Conservation (phyloP, 1,140 invertebrate genomes). For the Palaemon carinicauda region DNA sequence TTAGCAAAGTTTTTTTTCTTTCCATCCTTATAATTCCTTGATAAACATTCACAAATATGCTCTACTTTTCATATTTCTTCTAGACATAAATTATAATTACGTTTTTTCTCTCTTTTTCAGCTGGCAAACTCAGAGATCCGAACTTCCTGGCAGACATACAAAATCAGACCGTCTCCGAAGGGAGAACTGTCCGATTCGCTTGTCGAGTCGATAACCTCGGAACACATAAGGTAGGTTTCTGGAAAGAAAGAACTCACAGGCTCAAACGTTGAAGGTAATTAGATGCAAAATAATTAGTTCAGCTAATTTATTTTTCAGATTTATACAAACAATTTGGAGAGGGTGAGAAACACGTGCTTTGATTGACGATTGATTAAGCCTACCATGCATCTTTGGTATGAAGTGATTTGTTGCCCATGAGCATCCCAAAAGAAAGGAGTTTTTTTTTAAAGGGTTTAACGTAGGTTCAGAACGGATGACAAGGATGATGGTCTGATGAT, state of each 20-base stretch:
- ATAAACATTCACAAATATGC: background rate
- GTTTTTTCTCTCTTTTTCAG: slow-evolving; percentile 26
- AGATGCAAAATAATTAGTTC: background rate
- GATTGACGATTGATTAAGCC: no score
- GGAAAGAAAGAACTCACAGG: no score
- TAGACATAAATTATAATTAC: background rate
- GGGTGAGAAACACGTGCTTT: no score
- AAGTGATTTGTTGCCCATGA: no score
- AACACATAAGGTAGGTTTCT: slow-evolving; percentile 55
- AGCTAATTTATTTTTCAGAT: background rate
- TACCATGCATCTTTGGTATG: no score
- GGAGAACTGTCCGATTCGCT: slow-evolving; percentile 56
- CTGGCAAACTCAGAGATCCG: slow-evolving; percentile 43
- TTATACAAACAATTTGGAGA: no score
- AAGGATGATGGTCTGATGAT: no score
- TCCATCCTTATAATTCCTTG: background rate
- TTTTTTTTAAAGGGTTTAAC: no score
- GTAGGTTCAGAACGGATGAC: no score
- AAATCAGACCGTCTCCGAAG: slow-evolving; percentile 59
- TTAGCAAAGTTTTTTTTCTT: background rate
- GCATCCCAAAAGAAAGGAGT: no score
- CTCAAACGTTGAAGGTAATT: background rate
- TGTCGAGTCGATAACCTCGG: slow-evolving; percentile 60
- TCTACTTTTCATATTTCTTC: background rate
- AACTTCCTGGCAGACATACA: slow-evolving; percentile 58